phyloP scores from a whole-genome alignment of 2,797 vertebrate genomes.

The Erithacus rubecula region DNA sequence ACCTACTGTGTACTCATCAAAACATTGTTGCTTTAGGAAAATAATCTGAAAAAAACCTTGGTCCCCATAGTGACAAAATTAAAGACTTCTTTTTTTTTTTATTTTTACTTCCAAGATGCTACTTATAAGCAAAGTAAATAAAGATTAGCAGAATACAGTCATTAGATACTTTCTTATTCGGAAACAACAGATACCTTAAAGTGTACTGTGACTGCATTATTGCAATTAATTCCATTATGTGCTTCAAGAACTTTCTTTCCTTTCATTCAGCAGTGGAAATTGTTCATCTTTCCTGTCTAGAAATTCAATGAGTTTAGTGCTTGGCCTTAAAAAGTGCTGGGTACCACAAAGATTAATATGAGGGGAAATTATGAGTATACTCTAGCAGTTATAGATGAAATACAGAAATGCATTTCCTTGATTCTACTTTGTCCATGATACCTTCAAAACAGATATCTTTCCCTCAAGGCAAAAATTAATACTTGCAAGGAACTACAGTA shows the following conservation, averaged over 20 bases:
- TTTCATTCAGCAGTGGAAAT: background rate
- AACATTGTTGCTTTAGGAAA: background rate
- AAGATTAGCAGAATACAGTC: background rate
- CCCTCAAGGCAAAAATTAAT: background rate
- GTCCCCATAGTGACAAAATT: background rate
- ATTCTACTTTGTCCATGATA: background rate
- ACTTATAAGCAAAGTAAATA: background rate
- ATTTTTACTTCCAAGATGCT: background rate
- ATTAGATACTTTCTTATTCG: background rate
- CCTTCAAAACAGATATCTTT: background rate
- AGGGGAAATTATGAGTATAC: background rate
- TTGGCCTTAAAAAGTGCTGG: background rate
- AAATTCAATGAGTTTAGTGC: background rate
- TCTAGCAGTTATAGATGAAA: background rate
- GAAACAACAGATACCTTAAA: background rate
- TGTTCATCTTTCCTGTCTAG: background rate
- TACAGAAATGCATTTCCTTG: background rate
- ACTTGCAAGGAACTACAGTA: background rate
- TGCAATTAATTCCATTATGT: background rate
- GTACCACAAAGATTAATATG: background rate
- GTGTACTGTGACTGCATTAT: background rate
- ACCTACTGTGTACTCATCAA: background rate
- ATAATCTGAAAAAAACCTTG: fast-evolving
- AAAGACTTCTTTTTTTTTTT: background rate
- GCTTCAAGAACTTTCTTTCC: background rate